Percentiles rank a stretch among this genome's conserved stretches.
phyloP scores from a whole-genome alignment of 2,888 invertebrate species.

The Cerastoderma edule region DNA sequence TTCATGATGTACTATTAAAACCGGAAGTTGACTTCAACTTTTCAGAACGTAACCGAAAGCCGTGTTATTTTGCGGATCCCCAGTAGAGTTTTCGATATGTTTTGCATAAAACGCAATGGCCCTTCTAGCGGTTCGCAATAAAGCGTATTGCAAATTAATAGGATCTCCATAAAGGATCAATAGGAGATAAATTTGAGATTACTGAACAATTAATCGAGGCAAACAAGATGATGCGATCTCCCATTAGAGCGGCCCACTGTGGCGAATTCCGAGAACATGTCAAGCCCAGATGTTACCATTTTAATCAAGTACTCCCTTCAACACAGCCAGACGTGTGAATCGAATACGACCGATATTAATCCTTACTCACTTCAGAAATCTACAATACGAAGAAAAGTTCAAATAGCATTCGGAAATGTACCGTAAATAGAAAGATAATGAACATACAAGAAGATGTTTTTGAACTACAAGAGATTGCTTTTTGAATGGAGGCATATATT shows the following conservation, averaged over 20 bases:
- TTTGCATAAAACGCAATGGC: conserved; percentile 4
- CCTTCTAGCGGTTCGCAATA: conserved; percentile 22
- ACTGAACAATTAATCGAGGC: conserved; percentile 58
- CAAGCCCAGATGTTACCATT: conserved; percentile 60
- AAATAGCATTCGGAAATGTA: too few species aligned
- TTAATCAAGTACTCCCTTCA: conserved; percentile 57
- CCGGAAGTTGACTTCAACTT: too few species aligned
- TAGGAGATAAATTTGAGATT: conserved; percentile 56
- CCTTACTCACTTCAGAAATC: too few species aligned
- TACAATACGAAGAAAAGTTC: too few species aligned
- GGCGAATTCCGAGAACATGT: conserved; percentile 59
- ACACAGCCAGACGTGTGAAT: conserved; percentile 52
- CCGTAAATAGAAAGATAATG: too few species aligned
- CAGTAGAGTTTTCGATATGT: too few species aligned
- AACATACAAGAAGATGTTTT: too few species aligned
- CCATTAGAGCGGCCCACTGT: conserved; percentile 57
- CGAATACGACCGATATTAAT: conserved; percentile 49
- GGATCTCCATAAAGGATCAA: conserved; percentile 51
- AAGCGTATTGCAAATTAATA: conserved; percentile 36
- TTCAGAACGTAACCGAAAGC: too few species aligned
- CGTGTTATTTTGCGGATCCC: too few species aligned
- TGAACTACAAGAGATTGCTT: too few species aligned
- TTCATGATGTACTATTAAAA: too few species aligned
- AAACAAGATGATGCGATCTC: conserved; percentile 52
- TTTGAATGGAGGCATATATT: too few species aligned